Base-by-base conservation (phyloP, 2,888 invertebrate genomes). In the Agapostemon virescens region DNA sequence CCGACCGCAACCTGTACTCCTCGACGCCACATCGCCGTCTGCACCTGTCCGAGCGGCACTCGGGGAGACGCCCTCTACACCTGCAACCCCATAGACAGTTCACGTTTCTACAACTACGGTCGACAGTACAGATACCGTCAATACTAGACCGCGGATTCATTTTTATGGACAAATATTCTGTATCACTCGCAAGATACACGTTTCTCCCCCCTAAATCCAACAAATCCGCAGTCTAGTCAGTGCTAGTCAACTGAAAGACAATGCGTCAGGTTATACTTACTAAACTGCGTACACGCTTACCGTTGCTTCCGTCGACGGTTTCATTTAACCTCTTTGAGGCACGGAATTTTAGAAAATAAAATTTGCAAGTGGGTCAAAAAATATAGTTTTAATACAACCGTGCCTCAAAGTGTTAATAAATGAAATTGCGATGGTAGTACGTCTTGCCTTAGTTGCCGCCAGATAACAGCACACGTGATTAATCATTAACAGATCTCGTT, bases 11-110 rank as follows among this genome's bases (percentile, higher is more conserved):
- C 94, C 73, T 97, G 97, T 90, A 95, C 95, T 91, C 95, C 96
- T 0, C 94, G 96, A 77, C 94, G 95, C 42, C 97, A 97, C 92
- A 94, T 97, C 70, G 97, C 97, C 6, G 97, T 97, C 55, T 97
- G 97, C 91, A 96, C 96, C 2, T 97, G 97, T 86, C 95, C 96
- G 0, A 93, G 94, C 49, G 97, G 97, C 15, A 94, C 94, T 83
- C 93, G 94, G 55, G 95, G 95, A 17, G 94, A 95, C 89, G 95
- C 95, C 0, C 88, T 95, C 0, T 91, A 93, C 55, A 92, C 93
- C 42, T 95, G 95, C 87, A 93, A 94, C 69, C 90, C 88, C 23
- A 84, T 91, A 36, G 86, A 86, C 0, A 79, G 75, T 38, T 81
- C 77, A 79, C 72, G 83, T 6, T 69, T 64, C 33, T 84, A 82